These are phyloP conservation scores for Pipra filicauda DNA, from an alignment of 2,113 vertebrate genomes.

Conservation along the genomic window DNA sequence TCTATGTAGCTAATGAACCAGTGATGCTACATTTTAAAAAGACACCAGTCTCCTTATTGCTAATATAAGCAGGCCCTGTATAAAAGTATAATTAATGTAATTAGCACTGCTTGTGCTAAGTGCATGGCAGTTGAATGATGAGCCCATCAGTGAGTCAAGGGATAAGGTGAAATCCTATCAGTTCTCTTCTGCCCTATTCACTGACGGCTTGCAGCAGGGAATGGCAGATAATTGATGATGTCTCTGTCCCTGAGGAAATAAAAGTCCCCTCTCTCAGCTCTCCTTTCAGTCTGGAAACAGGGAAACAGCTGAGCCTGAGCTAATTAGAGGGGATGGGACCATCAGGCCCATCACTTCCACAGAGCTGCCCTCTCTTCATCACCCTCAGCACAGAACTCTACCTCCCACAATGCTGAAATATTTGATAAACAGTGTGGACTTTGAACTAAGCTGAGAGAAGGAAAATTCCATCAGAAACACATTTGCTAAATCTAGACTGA, in stretches of 20 bases:
- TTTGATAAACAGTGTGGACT: neutral
- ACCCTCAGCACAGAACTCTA: neutral
- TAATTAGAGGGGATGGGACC: constrained; percentile 52
- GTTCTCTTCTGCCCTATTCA: neutral
- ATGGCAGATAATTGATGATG: constrained; percentile 47
- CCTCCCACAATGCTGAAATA: neutral
- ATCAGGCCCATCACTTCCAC: neutral
- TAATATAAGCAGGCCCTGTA: neutral
- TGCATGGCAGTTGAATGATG: constrained; percentile 29
- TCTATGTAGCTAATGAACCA: neutral
- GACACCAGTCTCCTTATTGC: neutral
- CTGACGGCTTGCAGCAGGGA: constrained; percentile 20
- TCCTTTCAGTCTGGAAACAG: constrained; percentile 34
- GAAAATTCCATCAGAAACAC: neutral
- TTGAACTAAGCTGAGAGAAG: neutral
- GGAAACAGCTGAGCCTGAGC: constrained; percentile 52
- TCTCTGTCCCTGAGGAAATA: constrained; percentile 54
- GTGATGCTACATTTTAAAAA: neutral
- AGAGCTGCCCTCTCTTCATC: neutral
- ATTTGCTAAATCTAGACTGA: neutral
- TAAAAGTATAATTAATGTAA: constrained; percentile 31
- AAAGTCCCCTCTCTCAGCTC: constrained; percentile 29
- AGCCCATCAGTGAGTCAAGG: constrained; percentile 15
- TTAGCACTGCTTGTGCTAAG: constrained; percentile 15
- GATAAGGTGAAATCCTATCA: constrained; percentile 56